Evolutionary conservation across 2,888 invertebrate genomes (phyloP).

Genomic region (Cerastoderma edule): DNA sequence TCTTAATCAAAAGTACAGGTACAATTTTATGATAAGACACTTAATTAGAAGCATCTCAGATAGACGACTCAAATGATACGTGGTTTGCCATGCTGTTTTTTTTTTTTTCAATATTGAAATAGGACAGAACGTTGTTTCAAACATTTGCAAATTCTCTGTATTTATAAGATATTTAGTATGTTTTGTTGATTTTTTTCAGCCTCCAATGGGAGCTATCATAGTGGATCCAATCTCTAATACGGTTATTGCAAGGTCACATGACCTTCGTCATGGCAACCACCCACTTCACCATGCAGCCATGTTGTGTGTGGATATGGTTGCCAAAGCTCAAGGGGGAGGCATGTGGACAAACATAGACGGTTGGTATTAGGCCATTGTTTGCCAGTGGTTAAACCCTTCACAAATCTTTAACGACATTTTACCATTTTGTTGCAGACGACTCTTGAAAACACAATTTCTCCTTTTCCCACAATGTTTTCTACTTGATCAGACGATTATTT

Average conservation of each 20-base stretch:
- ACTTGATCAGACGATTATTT: too few relatives aligned
- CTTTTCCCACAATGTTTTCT: not conserved
- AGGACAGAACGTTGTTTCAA: not conserved
- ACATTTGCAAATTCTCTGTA: not conserved
- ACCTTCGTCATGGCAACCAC: slow-evolving; percentile 84
- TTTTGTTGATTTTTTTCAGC: slow-evolving; percentile 38
- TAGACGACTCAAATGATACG: too few relatives aligned
- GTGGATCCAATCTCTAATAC: slow-evolving; percentile 90
- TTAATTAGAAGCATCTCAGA: too few relatives aligned
- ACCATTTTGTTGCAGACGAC: slow-evolving; percentile 6
- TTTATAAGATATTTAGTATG: not conserved
- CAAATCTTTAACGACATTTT: too few relatives aligned
- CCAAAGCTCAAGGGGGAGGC: slow-evolving; percentile 92
- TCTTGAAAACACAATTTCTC: not conserved
- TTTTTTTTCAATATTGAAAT: not conserved
- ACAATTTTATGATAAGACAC: not conserved
- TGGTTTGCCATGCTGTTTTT: too few relatives aligned
- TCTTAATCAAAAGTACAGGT: slow-evolving; percentile 11
- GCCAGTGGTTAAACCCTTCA: too few relatives aligned
- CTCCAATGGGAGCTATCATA: slow-evolving; percentile 86
- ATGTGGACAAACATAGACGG: slow-evolving; percentile 84
- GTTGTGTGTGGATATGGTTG: slow-evolving; percentile 93
- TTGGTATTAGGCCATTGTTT: too few relatives aligned
- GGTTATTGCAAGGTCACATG: slow-evolving; percentile 88
- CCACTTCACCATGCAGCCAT: slow-evolving; percentile 93